Evolutionary conservation across 2,888 invertebrate genomes (phyloP).

Genomic region (Theretra japonica): DNA sequence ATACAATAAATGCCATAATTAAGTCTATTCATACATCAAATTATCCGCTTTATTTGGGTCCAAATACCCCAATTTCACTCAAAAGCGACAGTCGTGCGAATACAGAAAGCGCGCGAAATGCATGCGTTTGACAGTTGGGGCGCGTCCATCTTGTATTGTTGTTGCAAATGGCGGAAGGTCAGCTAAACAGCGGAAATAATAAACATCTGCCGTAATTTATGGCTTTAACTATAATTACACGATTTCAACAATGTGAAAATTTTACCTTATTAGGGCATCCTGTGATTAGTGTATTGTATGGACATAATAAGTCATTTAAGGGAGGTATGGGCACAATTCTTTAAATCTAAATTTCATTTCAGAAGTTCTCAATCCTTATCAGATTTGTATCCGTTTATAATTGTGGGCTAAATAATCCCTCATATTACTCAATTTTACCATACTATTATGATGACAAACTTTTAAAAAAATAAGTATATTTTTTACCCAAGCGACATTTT

Average conservation of each 20-base stretch:
- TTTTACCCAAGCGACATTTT: not conserved
- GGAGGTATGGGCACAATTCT: too few species aligned
- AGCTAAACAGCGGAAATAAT: slow-evolving; percentile 36
- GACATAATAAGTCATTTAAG: not conserved
- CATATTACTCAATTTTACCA: not conserved
- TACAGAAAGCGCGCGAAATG: slow-evolving; percentile 65
- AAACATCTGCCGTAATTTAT: slow-evolving; percentile 20
- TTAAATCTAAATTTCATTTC: too few species aligned
- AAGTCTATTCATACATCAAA: slow-evolving; percentile 79
- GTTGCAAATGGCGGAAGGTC: slow-evolving; percentile 63
- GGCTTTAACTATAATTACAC: not conserved
- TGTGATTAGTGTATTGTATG: not conserved
- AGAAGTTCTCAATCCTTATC: too few species aligned
- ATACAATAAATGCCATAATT: slow-evolving; percentile 81
- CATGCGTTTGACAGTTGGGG: slow-evolving; percentile 69
- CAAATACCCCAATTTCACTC: slow-evolving; percentile 57
- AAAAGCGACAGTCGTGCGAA: slow-evolving; percentile 46
- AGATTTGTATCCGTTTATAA: too few species aligned
- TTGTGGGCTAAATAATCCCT: not conserved
- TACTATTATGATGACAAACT: not conserved
- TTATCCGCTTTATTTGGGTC: slow-evolving; percentile 65
- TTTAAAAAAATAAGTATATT: not conserved
- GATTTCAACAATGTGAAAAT: not conserved
- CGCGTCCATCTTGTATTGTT: slow-evolving; percentile 70
- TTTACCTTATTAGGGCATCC: not conserved